Percentiles rank a stretch among this genome's conserved stretches.
These are phyloP conservation scores for Drosophila mauritiana DNA, from an alignment of 1,140 invertebrate genomes.

Conservation along the genomic window DNA sequence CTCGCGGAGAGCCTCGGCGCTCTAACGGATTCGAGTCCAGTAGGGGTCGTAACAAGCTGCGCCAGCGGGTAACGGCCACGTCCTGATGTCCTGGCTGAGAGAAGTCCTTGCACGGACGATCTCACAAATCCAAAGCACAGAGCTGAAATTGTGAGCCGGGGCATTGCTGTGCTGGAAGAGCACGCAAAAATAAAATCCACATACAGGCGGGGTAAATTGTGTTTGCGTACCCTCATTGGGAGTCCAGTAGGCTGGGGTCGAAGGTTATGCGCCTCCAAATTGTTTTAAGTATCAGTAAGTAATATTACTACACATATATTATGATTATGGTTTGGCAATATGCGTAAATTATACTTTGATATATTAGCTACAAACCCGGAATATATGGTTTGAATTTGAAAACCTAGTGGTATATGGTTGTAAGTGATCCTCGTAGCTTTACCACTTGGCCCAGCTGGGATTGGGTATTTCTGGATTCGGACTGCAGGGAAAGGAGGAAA, in stretches of 20 bases:
- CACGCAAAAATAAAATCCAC: conserved; percentile 68
- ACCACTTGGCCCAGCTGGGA: too few relatives aligned
- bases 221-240: conserved; percentile 40
- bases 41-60: conserved; percentile 62
- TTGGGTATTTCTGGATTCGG: neutral
- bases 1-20: neutral
- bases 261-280: too few relatives aligned
- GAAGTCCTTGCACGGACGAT: conserved; percentile 69
- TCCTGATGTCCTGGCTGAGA: conserved; percentile 19
- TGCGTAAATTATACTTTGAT: too few relatives aligned
- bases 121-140: conserved; percentile 63
- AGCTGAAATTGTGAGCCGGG: conserved; percentile 48
- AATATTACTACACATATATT: too few relatives aligned
- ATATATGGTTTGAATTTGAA: too few relatives aligned
- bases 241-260: neutral
- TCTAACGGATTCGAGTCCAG: conserved; percentile 18
- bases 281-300: too few relatives aligned
- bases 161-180: conserved; percentile 23
- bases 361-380: too few relatives aligned
- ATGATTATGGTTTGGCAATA: too few relatives aligned
- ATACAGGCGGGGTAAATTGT: conserved; percentile 68
- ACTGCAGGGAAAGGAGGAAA: neutral
- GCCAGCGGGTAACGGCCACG: neutral
- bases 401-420: too few relatives aligned
- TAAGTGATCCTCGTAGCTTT: too few relatives aligned